These are phyloP conservation scores for Drosophila obscura DNA, from an alignment of 1,140 invertebrate genomes.

Conservation along the genomic window DNA sequence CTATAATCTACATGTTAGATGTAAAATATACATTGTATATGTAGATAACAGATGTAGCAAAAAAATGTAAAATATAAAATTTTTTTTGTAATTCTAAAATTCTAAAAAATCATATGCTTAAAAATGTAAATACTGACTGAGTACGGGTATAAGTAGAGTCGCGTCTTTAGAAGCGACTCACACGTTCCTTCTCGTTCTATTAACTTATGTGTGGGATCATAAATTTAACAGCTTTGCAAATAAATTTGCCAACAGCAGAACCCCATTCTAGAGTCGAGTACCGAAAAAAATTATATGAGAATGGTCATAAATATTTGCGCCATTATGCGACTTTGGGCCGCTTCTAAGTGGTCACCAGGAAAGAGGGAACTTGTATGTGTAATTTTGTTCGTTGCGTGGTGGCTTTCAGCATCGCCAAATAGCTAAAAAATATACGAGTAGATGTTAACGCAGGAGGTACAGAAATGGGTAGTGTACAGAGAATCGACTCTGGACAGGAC, in stretches of 20 bases:
- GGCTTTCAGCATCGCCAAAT: constrained; percentile 54
- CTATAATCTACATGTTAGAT: too few relatives aligned
- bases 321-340: constrained; percentile 66
- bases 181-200: too few relatives aligned
- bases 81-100: too few relatives aligned
- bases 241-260: constrained; percentile 45
- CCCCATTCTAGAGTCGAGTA: background rate
- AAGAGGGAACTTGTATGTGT: background rate
- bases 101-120: too few relatives aligned
- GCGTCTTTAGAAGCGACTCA: too few relatives aligned
- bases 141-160: too few relatives aligned
- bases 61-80: too few relatives aligned
- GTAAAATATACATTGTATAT: too few relatives aligned
- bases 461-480: background rate
- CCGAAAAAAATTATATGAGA: constrained; percentile 45
- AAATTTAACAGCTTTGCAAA: constrained; percentile 75
- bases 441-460: background rate
- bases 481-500: constrained; percentile 2
- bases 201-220: constrained; percentile 74
- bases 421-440: constrained; percentile 63
- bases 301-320: constrained; percentile 77
- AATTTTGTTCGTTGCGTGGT: background rate
- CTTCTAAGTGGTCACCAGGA: constrained; percentile 56
- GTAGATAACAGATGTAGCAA: too few relatives aligned
- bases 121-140: too few relatives aligned